phyloP scores from a whole-genome alignment of 2,888 invertebrate genomes.

The Leptodirus hochenwartii region DNA sequence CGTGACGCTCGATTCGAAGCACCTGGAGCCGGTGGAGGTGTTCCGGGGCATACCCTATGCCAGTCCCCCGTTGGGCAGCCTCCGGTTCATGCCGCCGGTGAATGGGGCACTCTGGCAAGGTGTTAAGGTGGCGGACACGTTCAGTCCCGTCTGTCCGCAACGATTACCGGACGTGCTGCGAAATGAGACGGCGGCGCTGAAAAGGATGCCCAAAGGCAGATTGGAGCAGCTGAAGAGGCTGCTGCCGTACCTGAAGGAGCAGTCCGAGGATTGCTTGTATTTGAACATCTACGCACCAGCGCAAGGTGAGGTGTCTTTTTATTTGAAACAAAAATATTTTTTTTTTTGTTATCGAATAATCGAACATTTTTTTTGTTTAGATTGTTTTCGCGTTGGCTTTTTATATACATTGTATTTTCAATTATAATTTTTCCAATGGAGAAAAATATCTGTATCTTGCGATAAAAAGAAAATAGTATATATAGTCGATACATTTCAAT shows the following conservation, averaged over 20 bases:
- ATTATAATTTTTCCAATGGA: no score
- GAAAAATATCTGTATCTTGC: no score
- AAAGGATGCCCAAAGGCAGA: constrained; percentile 74
- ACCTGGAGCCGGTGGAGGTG: constrained; percentile 77
- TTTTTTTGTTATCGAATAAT: no score
- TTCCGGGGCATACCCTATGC: constrained; percentile 91
- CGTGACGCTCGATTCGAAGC: constrained; percentile 62
- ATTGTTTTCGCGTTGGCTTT: no score
- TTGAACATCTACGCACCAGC: constrained; percentile 93
- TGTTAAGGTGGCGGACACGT: constrained; percentile 70
- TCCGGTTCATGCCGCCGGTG: constrained; percentile 93
- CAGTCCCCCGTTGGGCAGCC: constrained; percentile 70
- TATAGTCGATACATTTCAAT: no score
- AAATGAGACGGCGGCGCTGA: constrained; percentile 66
- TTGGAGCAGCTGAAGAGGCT: constrained; percentile 76
- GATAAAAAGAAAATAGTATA: no score
- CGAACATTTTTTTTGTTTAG: no score
- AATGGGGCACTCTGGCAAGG: constrained; percentile 85
- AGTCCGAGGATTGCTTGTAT: constrained; percentile 94
- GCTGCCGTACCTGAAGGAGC: constrained; percentile 71
- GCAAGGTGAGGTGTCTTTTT: constrained; percentile 58
- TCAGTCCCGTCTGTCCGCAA: constrained; percentile 87
- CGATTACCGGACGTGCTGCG: constrained; percentile 60
- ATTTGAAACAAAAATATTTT: background rate
- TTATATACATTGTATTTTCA: no score